These are phyloP conservation scores for Tragelaphus strepsiceros DNA, from an alignment of 2,113 vertebrate species.

Conservation along the genomic window DNA sequence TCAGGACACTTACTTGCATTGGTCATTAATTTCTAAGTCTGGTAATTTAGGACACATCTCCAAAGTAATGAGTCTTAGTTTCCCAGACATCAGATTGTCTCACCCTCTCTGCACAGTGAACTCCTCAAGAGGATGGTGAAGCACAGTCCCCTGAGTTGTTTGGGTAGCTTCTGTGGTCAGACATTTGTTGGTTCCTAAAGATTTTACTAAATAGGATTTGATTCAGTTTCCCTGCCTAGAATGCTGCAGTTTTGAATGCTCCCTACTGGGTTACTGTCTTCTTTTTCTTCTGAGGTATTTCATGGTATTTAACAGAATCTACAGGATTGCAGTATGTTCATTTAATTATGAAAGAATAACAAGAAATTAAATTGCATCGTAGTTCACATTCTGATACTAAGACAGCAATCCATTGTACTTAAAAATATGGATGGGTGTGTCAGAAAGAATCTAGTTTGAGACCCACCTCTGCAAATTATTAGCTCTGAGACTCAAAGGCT, in stretches of 20 bases:
- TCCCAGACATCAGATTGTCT: neutral
- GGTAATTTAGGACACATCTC: neutral
- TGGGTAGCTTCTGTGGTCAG: neutral
- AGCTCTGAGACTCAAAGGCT: neutral
- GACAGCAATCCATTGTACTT: neutral
- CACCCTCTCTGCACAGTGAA: neutral
- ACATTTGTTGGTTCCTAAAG: slow-evolving; percentile 40
- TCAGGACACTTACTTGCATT: neutral
- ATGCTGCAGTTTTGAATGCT: slow-evolving; percentile 39
- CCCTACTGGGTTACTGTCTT: slow-evolving; percentile 42
- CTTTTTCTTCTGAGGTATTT: slow-evolving; percentile 19
- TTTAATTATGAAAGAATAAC: slow-evolving; percentile 49
- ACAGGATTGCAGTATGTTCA: neutral
- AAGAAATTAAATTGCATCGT: slow-evolving; percentile 39
- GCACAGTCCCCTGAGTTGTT: neutral
- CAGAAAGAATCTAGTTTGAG: neutral
- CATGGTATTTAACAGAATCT: slow-evolving; percentile 44
- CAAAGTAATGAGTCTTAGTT: neutral
- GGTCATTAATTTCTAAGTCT: neutral
- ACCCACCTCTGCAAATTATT: neutral
- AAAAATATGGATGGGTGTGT: neutral
- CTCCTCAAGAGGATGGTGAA: neutral
- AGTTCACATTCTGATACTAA: slow-evolving; percentile 28
- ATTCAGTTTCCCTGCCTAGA: slow-evolving; percentile 45
- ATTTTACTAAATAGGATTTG: slow-evolving; percentile 44